Evolutionary conservation across 2,888 invertebrate genomes (phyloP).

Genomic region (Aplocera efformata): DNA sequence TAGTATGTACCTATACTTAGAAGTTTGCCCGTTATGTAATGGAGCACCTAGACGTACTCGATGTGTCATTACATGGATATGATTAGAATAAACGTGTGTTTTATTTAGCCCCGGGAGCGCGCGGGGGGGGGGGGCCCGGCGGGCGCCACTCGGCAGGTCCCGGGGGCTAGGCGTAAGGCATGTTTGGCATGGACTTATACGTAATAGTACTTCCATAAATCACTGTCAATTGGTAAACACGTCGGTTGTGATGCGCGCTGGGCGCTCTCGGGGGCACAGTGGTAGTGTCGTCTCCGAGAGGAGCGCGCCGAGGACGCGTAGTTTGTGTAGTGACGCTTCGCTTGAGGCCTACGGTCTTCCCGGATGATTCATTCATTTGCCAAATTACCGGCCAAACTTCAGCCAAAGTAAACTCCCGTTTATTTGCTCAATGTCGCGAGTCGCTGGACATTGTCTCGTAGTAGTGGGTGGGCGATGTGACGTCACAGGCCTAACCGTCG

Average conservation of each 20-base stretch:
- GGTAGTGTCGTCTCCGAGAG: too few species aligned
- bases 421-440: conserved; percentile 52
- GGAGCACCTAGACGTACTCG: conserved; percentile 70
- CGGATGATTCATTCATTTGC: conserved; percentile 57
- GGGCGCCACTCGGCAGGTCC: conserved; percentile 36
- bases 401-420: conserved; percentile 46
- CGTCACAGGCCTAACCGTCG: too few species aligned
- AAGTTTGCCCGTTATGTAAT: conserved; percentile 71
- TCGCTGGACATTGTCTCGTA: conserved; percentile 16
- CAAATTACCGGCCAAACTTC: conserved; percentile 66
- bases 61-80: conserved; percentile 78
- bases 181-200: conserved; percentile 70
- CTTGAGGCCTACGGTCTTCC: conserved; percentile 73
- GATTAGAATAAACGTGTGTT: conserved; percentile 76
- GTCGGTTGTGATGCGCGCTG: conserved; percentile 78
- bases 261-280: too few species aligned
- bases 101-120: conserved; percentile 66
- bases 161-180: conserved; percentile 37
- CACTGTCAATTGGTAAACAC: conserved; percentile 75
- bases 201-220: conserved; percentile 66
- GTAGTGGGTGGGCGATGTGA: conserved; percentile 12
- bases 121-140: conserved; percentile 56
- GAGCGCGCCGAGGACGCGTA: conserved; percentile 74
- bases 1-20: conserved; percentile 65
- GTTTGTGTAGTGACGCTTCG: conserved; percentile 69